Evolutionary conservation across 2,113 vertebrate genomes (phyloP), one percentile per base, ranked within the genome.

Genomic region (Megaptera novaeangliae): DNA sequence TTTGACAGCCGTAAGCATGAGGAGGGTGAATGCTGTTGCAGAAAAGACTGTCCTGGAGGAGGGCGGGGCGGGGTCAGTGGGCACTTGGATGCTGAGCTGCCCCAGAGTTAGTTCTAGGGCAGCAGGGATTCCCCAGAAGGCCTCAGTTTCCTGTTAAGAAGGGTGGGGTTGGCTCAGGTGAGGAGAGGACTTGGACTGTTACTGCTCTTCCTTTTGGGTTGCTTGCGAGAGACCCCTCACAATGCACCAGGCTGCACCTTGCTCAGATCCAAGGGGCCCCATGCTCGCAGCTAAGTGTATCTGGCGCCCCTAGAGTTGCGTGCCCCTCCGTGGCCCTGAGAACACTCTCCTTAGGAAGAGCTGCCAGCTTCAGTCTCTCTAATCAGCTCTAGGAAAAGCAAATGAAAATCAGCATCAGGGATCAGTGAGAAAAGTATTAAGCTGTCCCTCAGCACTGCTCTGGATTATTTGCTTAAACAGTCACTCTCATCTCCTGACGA

Each of bases 41-140:
- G 68, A 41, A 52, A 75, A 84, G 57, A 41, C 66, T 39, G 36
- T 36, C 18, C 59, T 80, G 75, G 75, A 20, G 1, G 13, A 0
- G 77, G 7, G 12, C 0, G 2, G 7, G 10, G 14, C 20, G 5
- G 29, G 18, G 61, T 52, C 31, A 8, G 39, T 0, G 63, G 18
- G 5, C 46, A 6, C 5, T 10, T 15, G 34, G n/a, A 20, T 0
- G 29, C 66, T 46, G 13, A 57, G 17, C 23, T 31, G 36, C 17
- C 63, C 8, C 34, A 27, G 74, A 64, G 49, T 46, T 61, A 66
- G 64, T 66, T 39, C 46, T 23, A 59, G 34, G 44, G 20, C 2
- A 18, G 39, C 36, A 72, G 6, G 41, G 78, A 85, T 15, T 8
- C n/a, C 64, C 29, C 1, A 7, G 34, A 61, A 93, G 46, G 27